Percentiles rank a stretch among this genome's conserved stretches.
Evolutionary conservation across 2,113 vertebrate genomes (phyloP).

Genomic region (Dipodomys merriami): DNA sequence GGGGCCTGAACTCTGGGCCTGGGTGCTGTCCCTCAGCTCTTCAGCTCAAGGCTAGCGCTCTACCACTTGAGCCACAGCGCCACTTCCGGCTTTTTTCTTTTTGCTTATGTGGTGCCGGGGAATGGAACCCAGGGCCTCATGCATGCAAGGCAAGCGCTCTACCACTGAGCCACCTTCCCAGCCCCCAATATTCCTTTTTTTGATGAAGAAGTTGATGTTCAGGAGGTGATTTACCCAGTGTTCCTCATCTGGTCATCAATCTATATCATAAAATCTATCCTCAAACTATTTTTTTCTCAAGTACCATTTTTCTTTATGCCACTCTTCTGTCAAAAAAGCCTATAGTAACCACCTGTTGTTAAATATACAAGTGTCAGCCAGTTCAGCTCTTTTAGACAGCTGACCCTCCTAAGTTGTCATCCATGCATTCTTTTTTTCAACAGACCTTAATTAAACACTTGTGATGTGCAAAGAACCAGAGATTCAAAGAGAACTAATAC

Average conservation of each 20-base stretch:
- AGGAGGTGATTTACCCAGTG: background rate
- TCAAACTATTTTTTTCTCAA: constrained; percentile 48
- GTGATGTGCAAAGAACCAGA: constrained; percentile 51
- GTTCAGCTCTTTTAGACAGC: constrained; percentile 12
- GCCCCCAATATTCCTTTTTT: background rate
- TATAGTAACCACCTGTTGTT: background rate
- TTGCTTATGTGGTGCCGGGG: no score
- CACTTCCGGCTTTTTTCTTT: no score
- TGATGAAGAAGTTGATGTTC: background rate
- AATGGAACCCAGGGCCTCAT: no score
- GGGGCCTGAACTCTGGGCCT: no score
- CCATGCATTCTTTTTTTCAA: constrained; percentile 40
- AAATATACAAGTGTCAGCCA: constrained; percentile 12
- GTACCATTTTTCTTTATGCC: constrained; percentile 6
- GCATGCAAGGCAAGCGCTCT: no score
- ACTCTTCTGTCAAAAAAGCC: background rate
- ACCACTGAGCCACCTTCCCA: no score
- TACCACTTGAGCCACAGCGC: no score
- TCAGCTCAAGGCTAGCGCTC: no score
- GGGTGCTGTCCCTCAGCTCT: no score
- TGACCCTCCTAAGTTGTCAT: background rate
- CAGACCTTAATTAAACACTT: constrained; percentile 59
- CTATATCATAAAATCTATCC: background rate
- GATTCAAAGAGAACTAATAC: constrained; percentile 15
- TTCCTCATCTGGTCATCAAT: background rate